A percentile compares a stretch with the other conserved stretches of the same genome.
Evolutionary conservation across 2,113 vertebrate species (phyloP).

Genomic region (Centropus bengalensis): DNA sequence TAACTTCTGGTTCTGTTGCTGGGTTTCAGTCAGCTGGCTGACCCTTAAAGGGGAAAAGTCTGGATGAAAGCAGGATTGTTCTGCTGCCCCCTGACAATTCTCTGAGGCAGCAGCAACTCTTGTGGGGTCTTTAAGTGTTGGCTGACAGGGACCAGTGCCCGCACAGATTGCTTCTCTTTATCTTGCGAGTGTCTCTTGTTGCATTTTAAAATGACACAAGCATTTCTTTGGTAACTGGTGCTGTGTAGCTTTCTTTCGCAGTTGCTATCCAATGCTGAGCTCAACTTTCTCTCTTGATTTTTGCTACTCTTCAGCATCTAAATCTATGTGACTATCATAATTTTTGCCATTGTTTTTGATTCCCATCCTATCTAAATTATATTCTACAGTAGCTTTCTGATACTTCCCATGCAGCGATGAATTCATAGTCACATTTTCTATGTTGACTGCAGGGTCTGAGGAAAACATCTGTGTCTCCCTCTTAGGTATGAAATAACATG

Average conservation of each 20-base stretch:
- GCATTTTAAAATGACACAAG: neutral
- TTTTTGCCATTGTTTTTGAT: neutral
- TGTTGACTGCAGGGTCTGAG: neutral
- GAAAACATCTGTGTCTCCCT: neutral
- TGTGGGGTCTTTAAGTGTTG: neutral
- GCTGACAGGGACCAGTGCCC: neutral
- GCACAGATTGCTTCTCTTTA: neutral
- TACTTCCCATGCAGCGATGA: neutral
- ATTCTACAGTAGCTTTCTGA: neutral
- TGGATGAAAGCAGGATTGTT: neutral
- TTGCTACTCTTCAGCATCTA: neutral
- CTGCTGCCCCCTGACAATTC: neutral
- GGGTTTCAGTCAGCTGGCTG: neutral
- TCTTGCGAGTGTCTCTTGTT: neutral
- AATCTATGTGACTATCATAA: neutral
- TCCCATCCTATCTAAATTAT: neutral
- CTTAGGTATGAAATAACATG: neutral
- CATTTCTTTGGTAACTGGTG: neutral
- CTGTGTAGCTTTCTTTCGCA: neutral
- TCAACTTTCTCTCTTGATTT: neutral
- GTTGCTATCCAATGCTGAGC: neutral
- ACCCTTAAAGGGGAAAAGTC: neutral
- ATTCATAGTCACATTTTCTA: neutral
- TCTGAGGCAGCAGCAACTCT: neutral
- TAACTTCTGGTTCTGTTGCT: neutral